Conservation (phyloP, 2,797 vertebrate species). For the Syndactyla subalaris region DNA sequence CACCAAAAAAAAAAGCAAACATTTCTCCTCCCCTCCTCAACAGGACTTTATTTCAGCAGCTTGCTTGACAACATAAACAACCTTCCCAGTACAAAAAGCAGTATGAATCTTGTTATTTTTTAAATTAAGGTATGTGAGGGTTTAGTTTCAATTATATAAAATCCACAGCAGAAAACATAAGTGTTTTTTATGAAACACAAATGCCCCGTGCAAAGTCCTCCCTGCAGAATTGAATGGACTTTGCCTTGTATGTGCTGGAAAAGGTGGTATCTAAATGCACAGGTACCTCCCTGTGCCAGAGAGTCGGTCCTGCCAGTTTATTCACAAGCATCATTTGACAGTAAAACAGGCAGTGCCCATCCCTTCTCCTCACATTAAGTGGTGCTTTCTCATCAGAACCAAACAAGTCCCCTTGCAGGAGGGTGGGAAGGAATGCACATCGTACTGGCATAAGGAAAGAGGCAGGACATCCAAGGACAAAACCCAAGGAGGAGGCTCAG, state of each 20-base stretch:
- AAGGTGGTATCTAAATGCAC: background rate
- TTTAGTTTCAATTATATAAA: background rate
- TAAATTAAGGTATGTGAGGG: background rate
- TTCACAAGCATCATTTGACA: background rate
- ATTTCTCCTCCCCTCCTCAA: background rate
- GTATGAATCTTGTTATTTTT: background rate
- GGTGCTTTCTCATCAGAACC: background rate
- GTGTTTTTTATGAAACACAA: background rate
- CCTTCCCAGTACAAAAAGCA: background rate
- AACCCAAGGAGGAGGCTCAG: background rate
- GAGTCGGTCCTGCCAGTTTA: background rate
- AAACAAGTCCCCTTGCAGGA: background rate
- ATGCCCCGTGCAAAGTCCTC: rapidly evolving
- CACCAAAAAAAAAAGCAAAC: background rate
- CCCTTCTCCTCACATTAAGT: background rate
- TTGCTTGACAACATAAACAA: background rate
- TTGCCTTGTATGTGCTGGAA: background rate
- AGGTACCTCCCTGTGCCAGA: background rate
- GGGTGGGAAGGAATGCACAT: rapidly evolving
- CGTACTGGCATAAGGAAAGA: background rate
- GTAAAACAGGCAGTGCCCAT: background rate
- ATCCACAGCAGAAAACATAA: background rate
- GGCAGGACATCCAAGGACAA: background rate
- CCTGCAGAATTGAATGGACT: rapidly evolving
- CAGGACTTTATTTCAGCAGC: background rate